Base-by-base conservation (phyloP, 2,113 vertebrate genomes). In the Labeo rohita region DNA sequence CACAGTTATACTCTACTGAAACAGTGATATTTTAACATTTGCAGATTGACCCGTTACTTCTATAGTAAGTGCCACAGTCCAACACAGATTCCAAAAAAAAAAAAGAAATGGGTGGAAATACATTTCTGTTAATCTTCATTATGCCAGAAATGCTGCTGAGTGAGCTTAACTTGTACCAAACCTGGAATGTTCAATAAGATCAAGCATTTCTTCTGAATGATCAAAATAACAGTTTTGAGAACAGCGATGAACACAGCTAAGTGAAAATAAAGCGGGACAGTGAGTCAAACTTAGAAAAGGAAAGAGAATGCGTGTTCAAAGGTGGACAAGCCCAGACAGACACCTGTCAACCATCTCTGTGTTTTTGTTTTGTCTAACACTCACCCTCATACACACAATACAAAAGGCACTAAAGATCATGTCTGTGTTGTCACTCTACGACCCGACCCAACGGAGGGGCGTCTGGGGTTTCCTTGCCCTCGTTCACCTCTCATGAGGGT, bases 301-400 rank as follows among this genome's bases (percentile, higher is more conserved):
- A 59, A 7, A 18, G 72, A 45, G 56, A 49, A 65, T 68, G 56
- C 28, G 63, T 5, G 80, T 84, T 34, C 61, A 8, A 54, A 82
- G 43, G 28, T 54, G 50, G 87, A 74, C 89, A 2, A 91, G 92
- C 88, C 84, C 84, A 91, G 90, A 74, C 89, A 87, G 36, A 92
- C 89, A 90, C 87, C 85, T 91, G 87, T 84, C 76, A 76, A 65
- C 52, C 72, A 85, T 86, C 85, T 79, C 70, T n/a, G 74, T 89
- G 92, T 89, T 93, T 91, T 91, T 90, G 90, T 93, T 92, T 92
- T 86, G 92, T 93, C 92, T 93, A 80, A 89, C 23, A 61, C 85
- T 87, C 88, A 84, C 59, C 88, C 89, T 86, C 47, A 78, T 21
- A 82, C 54, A 73, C 36, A 8, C 12, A 34, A 9, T n/a, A 63